Base-by-base conservation (phyloP, 2,797 vertebrate species). In the Sphaeramia orbicularis region DNA sequence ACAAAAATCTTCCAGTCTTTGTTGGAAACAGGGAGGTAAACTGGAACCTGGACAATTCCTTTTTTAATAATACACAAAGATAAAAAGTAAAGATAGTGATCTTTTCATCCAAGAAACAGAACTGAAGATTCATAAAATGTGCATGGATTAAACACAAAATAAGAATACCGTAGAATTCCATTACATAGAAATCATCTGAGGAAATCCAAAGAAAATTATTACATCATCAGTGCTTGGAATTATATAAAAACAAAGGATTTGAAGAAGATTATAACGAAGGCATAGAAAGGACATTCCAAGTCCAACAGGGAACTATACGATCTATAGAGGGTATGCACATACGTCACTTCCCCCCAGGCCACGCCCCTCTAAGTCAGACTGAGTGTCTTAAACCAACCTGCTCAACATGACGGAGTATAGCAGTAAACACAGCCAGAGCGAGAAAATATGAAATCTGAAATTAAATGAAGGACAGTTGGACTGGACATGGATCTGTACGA, bases 101-200 rank as follows among this genome's bases (percentile, higher is more conserved):
- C 41, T 38, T 65, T 56, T 68, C 35, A 49, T 53, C 40, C 42
- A 60, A 53, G 18, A 30, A 71, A 68, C 5, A 24, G 10, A 75
- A 67, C 50, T 65, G 66, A 50, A 61, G 15, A 54, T 70, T 13
- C 9, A 37, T 53, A 14, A 58, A 74, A 82, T 67, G 54, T 54
- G 60, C 47, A 68, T 15, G 66, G 64, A 73, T 83, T 70, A 58
- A 77, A 71, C 55, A 58, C 3, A 59, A 57, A 32, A 76, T 4
- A 7, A 19, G 6, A 13, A 74, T 79, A 74, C 63, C 41, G 58
- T 1, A 57, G 11, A 24, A 13, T 43, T 38, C 57, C 27, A 9
- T 57, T 12, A 45, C 19, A 18, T 30, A 51, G 59, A 71, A 72
- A 79, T 63, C 0, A 76, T 47, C 48, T 55, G 3, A 63, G 60